A percentile compares a stretch with the other conserved stretches of the same genome.
Evolutionary conservation across 2,888 invertebrate genomes (phyloP).

Genomic region (Syrphus vitripennis): DNA sequence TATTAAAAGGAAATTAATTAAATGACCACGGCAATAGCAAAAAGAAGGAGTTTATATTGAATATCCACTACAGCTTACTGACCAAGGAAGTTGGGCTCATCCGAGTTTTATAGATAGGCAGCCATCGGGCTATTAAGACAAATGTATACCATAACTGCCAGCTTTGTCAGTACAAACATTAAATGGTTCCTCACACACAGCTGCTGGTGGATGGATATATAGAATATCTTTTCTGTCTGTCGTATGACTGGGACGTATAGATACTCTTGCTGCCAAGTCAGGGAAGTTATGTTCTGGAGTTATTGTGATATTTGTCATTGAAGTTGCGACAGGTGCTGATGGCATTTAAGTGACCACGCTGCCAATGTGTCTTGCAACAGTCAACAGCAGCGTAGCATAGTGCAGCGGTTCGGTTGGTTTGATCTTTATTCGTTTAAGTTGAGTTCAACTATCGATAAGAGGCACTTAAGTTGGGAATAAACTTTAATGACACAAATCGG

Average conservation of each 20-base stretch:
- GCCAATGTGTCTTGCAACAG: slow-evolving; percentile 6
- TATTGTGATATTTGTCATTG: slow-evolving; percentile 39
- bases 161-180: slow-evolving; percentile 45
- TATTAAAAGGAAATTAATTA: slow-evolving; percentile 61
- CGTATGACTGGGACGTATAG: not conserved
- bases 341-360: not conserved
- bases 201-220: not conserved
- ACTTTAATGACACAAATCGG: slow-evolving; percentile 18
- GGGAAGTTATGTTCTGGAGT: slow-evolving; percentile 28
- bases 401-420: slow-evolving; percentile 26
- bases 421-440: slow-evolving; percentile 24
- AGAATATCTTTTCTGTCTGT: not conserved
- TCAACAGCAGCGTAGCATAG: not conserved
- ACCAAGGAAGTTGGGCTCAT: slow-evolving; percentile 3
- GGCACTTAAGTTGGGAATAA: slow-evolving; percentile 25
- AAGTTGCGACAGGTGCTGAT: slow-evolving; percentile 22
- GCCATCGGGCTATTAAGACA: slow-evolving; percentile 22
- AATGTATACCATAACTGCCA: slow-evolving; percentile 51
- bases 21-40: slow-evolving; percentile 1
- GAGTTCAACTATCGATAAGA: slow-evolving; percentile 24
- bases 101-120: not conserved
- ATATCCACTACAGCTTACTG: not conserved
- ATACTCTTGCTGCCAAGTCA: not conserved
- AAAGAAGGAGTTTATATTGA: not conserved
- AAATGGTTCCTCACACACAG: slow-evolving; percentile 7